These are phyloP conservation scores for Gymnorhina tibicen DNA, from an alignment of 2,113 vertebrate species.

Conservation along the genomic window DNA sequence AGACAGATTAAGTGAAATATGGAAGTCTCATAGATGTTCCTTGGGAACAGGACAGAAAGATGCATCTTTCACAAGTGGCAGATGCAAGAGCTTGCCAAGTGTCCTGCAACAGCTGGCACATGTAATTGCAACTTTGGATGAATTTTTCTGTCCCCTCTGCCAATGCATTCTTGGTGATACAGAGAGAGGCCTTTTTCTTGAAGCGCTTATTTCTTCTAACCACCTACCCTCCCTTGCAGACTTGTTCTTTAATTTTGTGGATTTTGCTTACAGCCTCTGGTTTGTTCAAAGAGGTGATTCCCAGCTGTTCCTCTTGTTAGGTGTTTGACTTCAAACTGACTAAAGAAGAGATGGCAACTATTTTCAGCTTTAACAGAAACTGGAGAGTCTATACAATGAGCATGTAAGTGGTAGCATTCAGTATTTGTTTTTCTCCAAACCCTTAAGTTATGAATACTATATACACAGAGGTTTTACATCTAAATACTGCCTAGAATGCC, in stretches of 20 bases:
- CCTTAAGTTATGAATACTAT: background rate
- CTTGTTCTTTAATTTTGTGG: background rate
- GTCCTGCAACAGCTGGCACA: background rate
- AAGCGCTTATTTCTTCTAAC: background rate
- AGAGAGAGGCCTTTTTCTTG: background rate
- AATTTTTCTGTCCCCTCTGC: background rate
- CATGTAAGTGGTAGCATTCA: constrained; percentile 65
- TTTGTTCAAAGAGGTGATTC: background rate
- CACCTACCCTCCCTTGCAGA: background rate
- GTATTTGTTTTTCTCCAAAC: background rate
- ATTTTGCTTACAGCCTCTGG: background rate
- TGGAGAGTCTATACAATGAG: constrained; percentile 79
- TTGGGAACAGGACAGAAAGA: background rate
- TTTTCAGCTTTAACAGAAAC: constrained; percentile 81
- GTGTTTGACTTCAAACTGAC: constrained; percentile 87
- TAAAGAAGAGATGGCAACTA: constrained; percentile 79
- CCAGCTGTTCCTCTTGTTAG: constrained; percentile 46
- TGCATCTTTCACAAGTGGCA: background rate
- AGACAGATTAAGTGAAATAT: background rate
- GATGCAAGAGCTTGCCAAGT: background rate
- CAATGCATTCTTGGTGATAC: background rate
- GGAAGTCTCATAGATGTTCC: background rate
- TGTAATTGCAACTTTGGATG: background rate
- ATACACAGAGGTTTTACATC: background rate
- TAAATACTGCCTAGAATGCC: background rate